Percentiles rank a stretch among this genome's conserved stretches.
Evolutionary conservation across 2,797 vertebrate species (phyloP).

Genomic region (Microtus obscurus): DNA sequence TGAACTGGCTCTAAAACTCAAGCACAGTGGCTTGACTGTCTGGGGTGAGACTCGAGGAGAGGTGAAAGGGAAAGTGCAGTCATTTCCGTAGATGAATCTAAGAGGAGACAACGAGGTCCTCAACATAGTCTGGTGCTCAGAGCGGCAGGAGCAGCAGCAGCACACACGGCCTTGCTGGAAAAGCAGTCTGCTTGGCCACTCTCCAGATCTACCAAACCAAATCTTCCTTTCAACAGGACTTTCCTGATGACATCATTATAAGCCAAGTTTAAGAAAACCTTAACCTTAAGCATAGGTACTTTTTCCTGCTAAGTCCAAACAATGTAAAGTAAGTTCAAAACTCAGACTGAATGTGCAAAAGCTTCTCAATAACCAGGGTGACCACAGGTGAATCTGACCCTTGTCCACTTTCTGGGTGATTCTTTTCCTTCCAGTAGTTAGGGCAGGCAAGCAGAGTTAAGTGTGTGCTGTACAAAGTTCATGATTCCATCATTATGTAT

Average conservation of each 20-base stretch:
- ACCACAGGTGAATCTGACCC: neutral
- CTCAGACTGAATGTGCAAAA: neutral
- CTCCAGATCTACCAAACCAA: neutral
- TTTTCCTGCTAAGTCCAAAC: conserved; percentile 45
- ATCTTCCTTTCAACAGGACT: conserved; percentile 50
- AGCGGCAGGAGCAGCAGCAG: neutral
- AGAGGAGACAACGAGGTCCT: neutral
- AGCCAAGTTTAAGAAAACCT: conserved; percentile 8
- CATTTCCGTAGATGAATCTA: neutral
- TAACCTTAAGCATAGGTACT: neutral
- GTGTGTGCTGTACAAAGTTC: neutral
- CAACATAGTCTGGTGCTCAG: neutral
- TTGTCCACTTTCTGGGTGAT: neutral
- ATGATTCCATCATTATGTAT: neutral
- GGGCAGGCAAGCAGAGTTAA: conserved; percentile 28
- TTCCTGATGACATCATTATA: neutral
- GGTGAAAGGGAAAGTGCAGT: neutral
- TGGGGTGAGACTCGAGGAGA: neutral
- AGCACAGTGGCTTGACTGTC: neutral
- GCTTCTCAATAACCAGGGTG: conserved; percentile 16
- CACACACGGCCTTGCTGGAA: neutral
- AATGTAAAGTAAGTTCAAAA: conserved; percentile 39
- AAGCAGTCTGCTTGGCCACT: neutral
- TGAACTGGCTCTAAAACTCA: neutral
- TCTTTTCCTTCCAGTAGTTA: neutral